Conservation (phyloP, 1,140 invertebrate genomes). For the Apolygus lucorum region DNA sequence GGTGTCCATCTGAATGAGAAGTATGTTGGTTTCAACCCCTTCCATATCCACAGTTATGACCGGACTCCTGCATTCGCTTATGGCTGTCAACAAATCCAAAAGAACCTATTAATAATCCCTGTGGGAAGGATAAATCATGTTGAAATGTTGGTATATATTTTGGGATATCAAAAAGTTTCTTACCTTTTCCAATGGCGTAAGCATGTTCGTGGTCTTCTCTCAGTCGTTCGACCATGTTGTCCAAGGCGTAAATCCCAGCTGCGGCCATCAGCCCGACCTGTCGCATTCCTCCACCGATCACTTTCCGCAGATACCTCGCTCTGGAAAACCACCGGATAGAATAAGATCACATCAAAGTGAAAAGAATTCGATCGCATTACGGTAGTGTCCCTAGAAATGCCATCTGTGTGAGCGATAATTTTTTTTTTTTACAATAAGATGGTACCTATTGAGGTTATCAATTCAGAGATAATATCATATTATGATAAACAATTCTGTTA, state of each 20-base stretch:
- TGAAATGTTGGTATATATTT: too few species aligned
- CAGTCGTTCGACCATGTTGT: conserved; percentile 61
- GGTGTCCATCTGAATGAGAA: conserved; percentile 53
- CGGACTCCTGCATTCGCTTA: conserved; percentile 42
- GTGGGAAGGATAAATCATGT: too few species aligned
- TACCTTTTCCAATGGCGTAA: conserved; percentile 57
- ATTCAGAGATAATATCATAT: too few species aligned
- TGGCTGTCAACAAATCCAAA: conserved; percentile 44
- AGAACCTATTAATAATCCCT: neutral
- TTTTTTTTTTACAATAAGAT: too few species aligned
- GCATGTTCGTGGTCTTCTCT: conserved; percentile 65
- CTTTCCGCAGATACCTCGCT: conserved; percentile 68
- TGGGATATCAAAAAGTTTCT: too few species aligned
- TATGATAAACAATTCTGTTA: neutral
- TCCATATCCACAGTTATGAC: conserved; percentile 53
- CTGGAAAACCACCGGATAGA: conserved; percentile 41
- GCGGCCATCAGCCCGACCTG: conserved; percentile 84
- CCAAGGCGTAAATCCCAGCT: conserved; percentile 71
- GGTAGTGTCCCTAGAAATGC: too few species aligned
- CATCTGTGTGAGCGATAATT: too few species aligned
- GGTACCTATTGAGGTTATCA: too few species aligned
- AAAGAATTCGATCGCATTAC: too few species aligned
- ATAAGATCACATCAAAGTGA: neutral
- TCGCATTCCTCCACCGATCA: conserved; percentile 84
- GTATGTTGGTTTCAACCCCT: conserved; percentile 66